Base-by-base conservation (phyloP, 2,797 vertebrate genomes). In the Varecia variegata region DNA sequence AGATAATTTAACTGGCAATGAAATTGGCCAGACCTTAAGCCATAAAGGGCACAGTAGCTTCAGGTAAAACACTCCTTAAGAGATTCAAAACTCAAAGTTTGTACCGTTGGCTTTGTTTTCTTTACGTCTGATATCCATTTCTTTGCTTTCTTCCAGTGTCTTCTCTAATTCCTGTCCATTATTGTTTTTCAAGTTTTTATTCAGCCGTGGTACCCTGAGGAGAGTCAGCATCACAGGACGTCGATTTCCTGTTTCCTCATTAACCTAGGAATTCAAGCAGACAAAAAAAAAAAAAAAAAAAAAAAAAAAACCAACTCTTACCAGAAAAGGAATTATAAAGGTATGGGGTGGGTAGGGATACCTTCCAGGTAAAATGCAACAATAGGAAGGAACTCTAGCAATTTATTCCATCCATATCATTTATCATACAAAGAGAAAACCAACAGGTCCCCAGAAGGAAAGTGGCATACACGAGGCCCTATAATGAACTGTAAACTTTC, bases 221-320 rank as follows among this genome's bases (percentile, higher is more conserved):
- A 99, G 99, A 2, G 99, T 99, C 95, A 99, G 98, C 99, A 99
- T 99, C 95, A 99, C 99, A 5, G 99, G 99, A 43, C 99, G 98
- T 58, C 99, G 98, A 97, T 99, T 99, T 13, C 99, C 99, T 0
- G 99, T 99, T 98, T 99, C 99, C 97, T 99, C 99, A 30, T 99
- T 99, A 79, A 99, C 99, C 99, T 99, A 97, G 7, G 23, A 54
- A 79, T 93, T 95, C 8, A 96, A 70, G 25, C 1, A 80, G 50
- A 88, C 7, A 56, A 32, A 81, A 94, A 67, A 18, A 87, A 80
- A 23, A 45, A 10, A 32, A 23, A 82, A 80, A 90, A 94, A 80
- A 43, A 58, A 43, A 8, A 43, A 43, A 43, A 43, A n/a, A n/a
- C n/a, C 7, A 43, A 45, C 40, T 97, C 45, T 87, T 93, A 25